Evolutionary conservation across 2,113 vertebrate genomes (phyloP), one percentile per base, ranked within the genome.

Genomic region (Sterna hirundo): DNA sequence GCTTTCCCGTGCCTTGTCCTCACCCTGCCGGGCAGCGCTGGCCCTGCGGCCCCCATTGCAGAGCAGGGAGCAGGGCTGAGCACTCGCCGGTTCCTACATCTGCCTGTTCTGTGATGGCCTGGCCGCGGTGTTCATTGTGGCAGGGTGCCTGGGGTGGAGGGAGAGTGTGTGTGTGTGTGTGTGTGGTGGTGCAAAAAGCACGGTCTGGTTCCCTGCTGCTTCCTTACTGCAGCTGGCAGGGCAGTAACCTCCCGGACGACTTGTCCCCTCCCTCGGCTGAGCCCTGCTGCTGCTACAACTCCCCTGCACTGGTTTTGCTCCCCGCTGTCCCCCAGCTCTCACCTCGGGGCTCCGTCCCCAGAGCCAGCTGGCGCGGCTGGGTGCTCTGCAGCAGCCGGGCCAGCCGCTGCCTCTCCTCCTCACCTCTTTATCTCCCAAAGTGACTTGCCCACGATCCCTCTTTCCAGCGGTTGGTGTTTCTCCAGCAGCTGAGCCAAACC

Each of bases 271-370:
- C 21, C 15, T 70, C 1, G 0, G 42, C 66, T 71, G 72, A 38
- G n/a, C 49, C 27, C 19, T 8, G 6, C 5, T 29, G 40, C 40
- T 25, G 72, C 47, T 75, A 51, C 44, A 29, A 19, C 26, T 40
- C 25, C 49, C 46, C 34, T 4, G 3, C 16, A 5, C n/a, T 20
- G 15, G 23, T 38, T 61, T 49, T 54, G 23, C 27, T 49, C n/a
- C 61, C 49, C 5, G 5, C 21, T 60, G 32, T 47, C 29, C 22
- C 32, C 25, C 14, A 1, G 2, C 34, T 70, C 1, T 0, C 49
- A 52, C 20, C 27, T 36, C 1, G 0, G 25, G 26, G 36, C 4
- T 1, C 42, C 0, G 0, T 71, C 20, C n/a, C 58, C n/a, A 30
- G 52, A 54, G 32, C 57, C 52, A 29, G n/a, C 54, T 47, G 52